These are phyloP conservation scores for Rhimphoctona megacephalus DNA, from an alignment of 2,888 invertebrate species.

Conservation along the genomic window DNA sequence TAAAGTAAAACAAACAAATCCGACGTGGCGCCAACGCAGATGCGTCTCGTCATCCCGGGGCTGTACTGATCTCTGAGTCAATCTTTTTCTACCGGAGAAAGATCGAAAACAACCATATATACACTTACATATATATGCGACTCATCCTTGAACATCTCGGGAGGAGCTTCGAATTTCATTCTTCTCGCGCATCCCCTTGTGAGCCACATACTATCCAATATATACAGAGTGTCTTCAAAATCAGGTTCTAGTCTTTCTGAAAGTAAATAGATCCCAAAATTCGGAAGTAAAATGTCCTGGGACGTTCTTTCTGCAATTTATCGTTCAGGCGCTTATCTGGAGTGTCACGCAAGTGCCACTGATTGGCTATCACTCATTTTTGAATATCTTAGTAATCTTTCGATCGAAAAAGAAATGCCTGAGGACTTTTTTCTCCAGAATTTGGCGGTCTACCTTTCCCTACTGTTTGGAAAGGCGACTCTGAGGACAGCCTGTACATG, in stretches of 20 bases:
- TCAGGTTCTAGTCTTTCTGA: not conserved
- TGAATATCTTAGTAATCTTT: not conserved
- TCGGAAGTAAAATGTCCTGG: not conserved
- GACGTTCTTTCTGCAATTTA: not conserved
- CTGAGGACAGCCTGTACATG: not conserved
- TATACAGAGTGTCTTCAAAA: not conserved
- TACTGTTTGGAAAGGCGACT: not conserved
- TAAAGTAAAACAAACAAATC: constrained; percentile 84
- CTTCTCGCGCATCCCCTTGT: constrained; percentile 63
- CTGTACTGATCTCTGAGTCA: constrained; percentile 64
- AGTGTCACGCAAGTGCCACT: not conserved
- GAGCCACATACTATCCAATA: constrained; percentile 31
- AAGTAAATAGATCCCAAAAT: not conserved
- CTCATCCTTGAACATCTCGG: constrained; percentile 54
- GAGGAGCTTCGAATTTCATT: constrained; percentile 78
- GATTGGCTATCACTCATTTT: not conserved
- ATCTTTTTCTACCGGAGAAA: constrained; percentile 48
- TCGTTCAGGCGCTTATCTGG: no score
- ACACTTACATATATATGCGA: constrained; percentile 29
- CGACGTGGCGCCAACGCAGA: constrained; percentile 84
- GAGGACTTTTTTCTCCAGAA: not conserved
- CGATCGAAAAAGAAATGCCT: not conserved
- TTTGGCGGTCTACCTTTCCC: not conserved
- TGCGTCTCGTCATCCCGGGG: constrained; percentile 81
- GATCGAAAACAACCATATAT: constrained; percentile 43